phyloP scores from a whole-genome alignment of 1,140 invertebrate genomes.

The Hycleus phaleratus region DNA sequence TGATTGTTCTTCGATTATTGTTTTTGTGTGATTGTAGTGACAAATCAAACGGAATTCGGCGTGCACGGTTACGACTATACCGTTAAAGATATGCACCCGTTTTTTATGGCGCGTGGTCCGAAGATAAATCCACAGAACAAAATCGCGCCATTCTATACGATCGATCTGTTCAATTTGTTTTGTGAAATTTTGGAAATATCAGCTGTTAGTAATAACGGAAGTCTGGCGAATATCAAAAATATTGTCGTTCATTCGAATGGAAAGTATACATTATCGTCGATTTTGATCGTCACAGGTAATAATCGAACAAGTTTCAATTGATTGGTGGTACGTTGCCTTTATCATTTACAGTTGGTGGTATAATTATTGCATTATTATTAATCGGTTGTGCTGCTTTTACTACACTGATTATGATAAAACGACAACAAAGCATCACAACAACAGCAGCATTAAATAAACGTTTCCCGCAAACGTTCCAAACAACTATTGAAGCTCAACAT shows the following conservation, averaged over 20 bases:
- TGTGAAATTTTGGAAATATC: slow-evolving; percentile 51
- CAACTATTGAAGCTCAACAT: slow-evolving; percentile 36
- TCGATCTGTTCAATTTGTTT: slow-evolving; percentile 62
- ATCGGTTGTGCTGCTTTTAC: slow-evolving; percentile 30
- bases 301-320: neutral
- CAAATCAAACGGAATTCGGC: slow-evolving; percentile 48
- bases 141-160: slow-evolving; percentile 50
- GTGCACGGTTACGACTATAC: slow-evolving; percentile 62
- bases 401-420: slow-evolving; percentile 35
- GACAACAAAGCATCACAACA: slow-evolving; percentile 36
- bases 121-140: slow-evolving; percentile 48
- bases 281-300: slow-evolving; percentile 30
- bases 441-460: slow-evolving; percentile 35
- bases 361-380: slow-evolving; percentile 30
- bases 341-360: slow-evolving; percentile 30
- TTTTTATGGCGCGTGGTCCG: slow-evolving; percentile 63
- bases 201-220: slow-evolving; percentile 33
- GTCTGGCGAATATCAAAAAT: slow-evolving; percentile 21
- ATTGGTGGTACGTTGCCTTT: slow-evolving; percentile 6
- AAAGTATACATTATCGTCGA: slow-evolving; percentile 20
- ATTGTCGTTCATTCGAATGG: slow-evolving; percentile 13
- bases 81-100: slow-evolving; percentile 52
- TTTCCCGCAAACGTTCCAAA: slow-evolving; percentile 38
- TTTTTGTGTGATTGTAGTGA: slow-evolving; percentile 33
- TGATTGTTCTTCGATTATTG: too few relatives aligned